Conservation (phyloP, 2,888 invertebrate species). For the Troides oblongomaculatus region DNA sequence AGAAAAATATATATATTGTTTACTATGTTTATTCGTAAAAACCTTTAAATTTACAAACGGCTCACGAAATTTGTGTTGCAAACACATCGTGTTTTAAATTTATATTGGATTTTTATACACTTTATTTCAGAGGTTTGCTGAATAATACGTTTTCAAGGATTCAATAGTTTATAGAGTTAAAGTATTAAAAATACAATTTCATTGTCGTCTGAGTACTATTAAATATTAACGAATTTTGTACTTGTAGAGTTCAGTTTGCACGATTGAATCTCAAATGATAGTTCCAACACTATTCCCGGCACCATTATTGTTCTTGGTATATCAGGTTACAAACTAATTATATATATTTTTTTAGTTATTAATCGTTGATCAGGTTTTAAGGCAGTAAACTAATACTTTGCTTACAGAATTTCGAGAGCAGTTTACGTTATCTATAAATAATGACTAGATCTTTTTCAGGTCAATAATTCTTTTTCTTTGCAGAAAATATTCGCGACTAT, state of each 20-base stretch:
- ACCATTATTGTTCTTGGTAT: neutral
- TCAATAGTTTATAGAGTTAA: neutral
- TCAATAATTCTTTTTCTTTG: constrained; percentile 8
- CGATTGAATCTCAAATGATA: neutral
- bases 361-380: neutral
- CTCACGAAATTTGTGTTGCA: too few relatives aligned
- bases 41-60: too few relatives aligned
- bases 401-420: neutral
- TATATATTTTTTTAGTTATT: neutral
- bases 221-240: neutral
- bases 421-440: neutral
- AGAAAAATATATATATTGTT: too few relatives aligned
- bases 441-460: constrained; percentile 18
- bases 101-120: neutral
- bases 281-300: neutral
- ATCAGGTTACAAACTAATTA: neutral
- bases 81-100: too few relatives aligned
- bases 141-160: neutral
- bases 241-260: neutral
- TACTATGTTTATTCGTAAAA: too few relatives aligned
- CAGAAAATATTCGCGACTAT: constrained; percentile 4
- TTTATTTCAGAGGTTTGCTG: neutral
- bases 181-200: neutral
- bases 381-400: neutral
- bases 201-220: neutral